Evolutionary conservation across 2,113 vertebrate genomes (phyloP).

Genomic region (Pseudopipra pipra): DNA sequence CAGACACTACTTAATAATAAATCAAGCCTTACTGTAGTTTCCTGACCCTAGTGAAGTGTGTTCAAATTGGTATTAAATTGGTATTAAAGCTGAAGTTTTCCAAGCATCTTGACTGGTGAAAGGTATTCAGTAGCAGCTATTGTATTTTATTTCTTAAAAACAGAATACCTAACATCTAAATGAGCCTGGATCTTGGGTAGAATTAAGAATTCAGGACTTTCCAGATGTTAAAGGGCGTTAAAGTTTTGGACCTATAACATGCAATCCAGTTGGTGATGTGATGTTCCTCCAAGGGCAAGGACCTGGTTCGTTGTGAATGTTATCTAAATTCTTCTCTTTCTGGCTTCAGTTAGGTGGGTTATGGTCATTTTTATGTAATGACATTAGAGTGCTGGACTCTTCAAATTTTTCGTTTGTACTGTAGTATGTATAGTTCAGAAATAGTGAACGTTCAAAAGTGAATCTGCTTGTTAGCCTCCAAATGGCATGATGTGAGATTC

Average conservation of each 20-base stretch:
- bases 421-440: background rate
- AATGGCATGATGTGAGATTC: background rate
- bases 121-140: background rate
- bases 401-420: background rate
- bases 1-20: background rate
- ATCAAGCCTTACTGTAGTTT: background rate
- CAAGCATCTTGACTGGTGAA: background rate
- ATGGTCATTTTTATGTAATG: background rate
- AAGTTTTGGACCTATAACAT: background rate
- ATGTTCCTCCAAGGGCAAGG: background rate
- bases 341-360: background rate
- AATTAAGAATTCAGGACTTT: background rate
- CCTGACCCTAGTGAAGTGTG: background rate
- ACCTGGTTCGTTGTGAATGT: background rate
- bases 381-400: background rate
- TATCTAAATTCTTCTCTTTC: background rate
- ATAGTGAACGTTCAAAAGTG: background rate
- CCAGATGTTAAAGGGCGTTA: background rate
- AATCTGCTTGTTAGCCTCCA: background rate
- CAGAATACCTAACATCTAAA: background rate
- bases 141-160: background rate
- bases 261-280: fast-evolving
- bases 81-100: background rate
- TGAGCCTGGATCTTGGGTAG: background rate
- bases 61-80: background rate